Base-by-base conservation (phyloP, 2,888 invertebrate species). In the Ceriagrion tenellum region DNA sequence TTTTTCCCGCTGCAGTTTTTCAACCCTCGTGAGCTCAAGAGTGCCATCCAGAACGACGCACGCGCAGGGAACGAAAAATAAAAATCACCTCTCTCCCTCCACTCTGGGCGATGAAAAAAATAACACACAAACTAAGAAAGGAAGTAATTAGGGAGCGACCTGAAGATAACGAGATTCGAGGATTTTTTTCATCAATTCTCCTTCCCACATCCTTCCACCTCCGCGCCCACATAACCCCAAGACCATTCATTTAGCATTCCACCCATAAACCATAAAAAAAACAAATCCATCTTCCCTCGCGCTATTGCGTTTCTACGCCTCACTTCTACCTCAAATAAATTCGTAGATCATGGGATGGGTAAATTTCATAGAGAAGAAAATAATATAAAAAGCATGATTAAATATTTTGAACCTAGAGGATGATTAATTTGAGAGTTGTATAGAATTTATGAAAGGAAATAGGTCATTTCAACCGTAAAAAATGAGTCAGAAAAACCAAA, bases 101-200 rank as follows among this genome's bases (percentile, higher is more conserved):
- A 0, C 69, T 59, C 20, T 55, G 30, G 18, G 93, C 40, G 30
- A 55, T 91, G 69, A 23, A 47, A 26, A 47, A 63, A 93, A 93
- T 47, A 26, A 35, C 47, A 69, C 23, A 35, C 90, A 69, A 16
- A 69, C 69, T 26, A 69, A 74, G 63, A 69, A 74, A 69, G 93
- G 69, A 93, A 93, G 93, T 93, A 93, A 93, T 93, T 93, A 93
- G 93, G 63, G 40, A 47, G 16, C 47, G 26, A 47, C 93, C 55
- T 47, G 93, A 93, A 74, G 93, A 93, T 93, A 93, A 93, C 69
- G 93, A 93, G 93, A 69, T 69, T 63, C 69, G 63, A 69, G 93
- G 18, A n/a, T 69, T 59, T 93, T 69, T 69, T 40, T 12, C 47
- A 30, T 59, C 55, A 26, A 47, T n/a, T 8, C 47, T 63, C n/a